Evolutionary conservation across 2,797 vertebrate species (phyloP).

Genomic region (Enteromius treurensis): DNA sequence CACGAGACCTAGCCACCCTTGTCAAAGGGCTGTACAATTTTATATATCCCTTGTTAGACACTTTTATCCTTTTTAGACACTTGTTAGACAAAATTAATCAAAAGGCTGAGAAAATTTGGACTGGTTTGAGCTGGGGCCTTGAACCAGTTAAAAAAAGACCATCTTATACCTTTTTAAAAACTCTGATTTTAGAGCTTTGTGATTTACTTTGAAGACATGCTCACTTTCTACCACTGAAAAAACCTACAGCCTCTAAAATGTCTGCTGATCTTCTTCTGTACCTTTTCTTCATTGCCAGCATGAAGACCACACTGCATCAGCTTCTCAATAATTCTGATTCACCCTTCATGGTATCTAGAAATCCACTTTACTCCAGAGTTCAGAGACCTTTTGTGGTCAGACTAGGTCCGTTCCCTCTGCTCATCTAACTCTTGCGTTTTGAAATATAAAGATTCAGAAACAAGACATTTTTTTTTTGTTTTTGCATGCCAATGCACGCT

Average conservation of each 20-base stretch:
- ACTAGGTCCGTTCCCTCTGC: background rate
- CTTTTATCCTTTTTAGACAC: background rate
- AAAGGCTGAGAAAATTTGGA: background rate
- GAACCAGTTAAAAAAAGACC: background rate
- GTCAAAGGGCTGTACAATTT: background rate
- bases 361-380: background rate
- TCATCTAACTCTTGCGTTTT: background rate
- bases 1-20: background rate
- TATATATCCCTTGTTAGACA: background rate
- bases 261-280: background rate
- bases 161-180: background rate
- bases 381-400: background rate
- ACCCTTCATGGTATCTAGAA: background rate
- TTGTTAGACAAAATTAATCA: background rate
- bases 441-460: background rate
- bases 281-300: background rate
- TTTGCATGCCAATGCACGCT: background rate
- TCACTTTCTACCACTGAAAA: background rate
- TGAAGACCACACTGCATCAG: background rate
- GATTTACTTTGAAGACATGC: background rate
- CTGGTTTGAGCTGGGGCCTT: background rate
- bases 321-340: background rate
- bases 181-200: background rate
- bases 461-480: background rate
- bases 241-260: background rate